A percentile compares a stretch with the other conserved stretches of the same genome.
Conservation (phyloP, 1,140 invertebrate genomes). For the Diabrotica virgifera region DNA sequence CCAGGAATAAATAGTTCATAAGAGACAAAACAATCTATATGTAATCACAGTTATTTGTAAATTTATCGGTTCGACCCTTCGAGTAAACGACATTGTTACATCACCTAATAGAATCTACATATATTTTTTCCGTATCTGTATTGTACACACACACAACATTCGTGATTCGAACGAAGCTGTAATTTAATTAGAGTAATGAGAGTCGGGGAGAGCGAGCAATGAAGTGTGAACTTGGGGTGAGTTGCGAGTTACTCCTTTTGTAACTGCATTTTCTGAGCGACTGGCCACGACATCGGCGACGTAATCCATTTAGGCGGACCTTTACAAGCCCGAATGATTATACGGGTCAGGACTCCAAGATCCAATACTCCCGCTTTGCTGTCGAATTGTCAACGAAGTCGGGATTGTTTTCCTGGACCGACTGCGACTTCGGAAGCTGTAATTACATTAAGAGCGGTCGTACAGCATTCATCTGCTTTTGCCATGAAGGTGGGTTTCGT, state of each 20-base stretch:
- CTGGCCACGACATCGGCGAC: conserved; percentile 23
- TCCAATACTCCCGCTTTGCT: not conserved
- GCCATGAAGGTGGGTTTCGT: too few species aligned
- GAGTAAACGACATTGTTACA: not conserved
- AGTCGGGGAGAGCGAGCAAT: conserved; percentile 15
- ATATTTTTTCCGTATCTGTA: not conserved
- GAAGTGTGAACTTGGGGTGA: conserved; percentile 22
- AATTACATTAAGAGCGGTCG: too few species aligned
- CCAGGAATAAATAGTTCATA: too few species aligned
- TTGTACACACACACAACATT: not conserved
- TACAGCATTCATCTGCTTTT: too few species aligned
- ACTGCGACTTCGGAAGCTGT: too few species aligned
- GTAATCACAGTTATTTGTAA: not conserved
- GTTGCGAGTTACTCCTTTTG: conserved; percentile 19
- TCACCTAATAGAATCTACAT: not conserved
- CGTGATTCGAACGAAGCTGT: conserved; percentile 5
- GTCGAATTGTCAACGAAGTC: too few species aligned
- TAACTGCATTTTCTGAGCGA: conserved; percentile 29
- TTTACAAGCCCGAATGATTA: conserved; percentile 22
- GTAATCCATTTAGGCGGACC: conserved; percentile 30
- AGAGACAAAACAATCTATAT: not conserved
- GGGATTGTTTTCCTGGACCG: too few species aligned
- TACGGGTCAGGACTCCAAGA: conserved; percentile 10
- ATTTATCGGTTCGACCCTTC: not conserved
- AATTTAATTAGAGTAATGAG: conserved; percentile 22